Base-by-base conservation (phyloP, 1,140 invertebrate species). In the Battus philenor region DNA sequence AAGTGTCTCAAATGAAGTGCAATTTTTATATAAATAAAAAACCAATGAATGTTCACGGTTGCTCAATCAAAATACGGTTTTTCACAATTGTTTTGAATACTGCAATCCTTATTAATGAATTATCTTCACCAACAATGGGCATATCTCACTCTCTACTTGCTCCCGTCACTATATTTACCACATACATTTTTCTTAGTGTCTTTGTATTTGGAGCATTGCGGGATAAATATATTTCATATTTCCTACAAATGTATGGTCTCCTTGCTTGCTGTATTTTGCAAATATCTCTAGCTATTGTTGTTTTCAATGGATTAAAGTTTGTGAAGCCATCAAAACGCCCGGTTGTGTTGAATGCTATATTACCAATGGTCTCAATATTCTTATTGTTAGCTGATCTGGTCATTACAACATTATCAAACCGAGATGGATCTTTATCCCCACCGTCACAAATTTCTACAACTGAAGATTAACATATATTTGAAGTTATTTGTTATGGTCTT, bases 1-100 rank as follows among this genome's bases (percentile, higher is more conserved):
- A n/a, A n/a, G n/a, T n/a, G 12, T 10, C n/a, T 26, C 13, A 24
- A 10, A 65, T 63, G 58, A 67, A 70, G 49, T 47, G 47, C 24
- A 9, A 45, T 30, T 48, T 44, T 26, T 39, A 15, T 3, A 15
- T 1, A 2, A 50, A 32, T 20, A 26, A 49, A 2, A 56, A 32
- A 50, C 68, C 56, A 47, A 81, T 80, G 73, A 68, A 60, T 49
- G 41, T 44, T 38, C 49, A 59, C 59, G 33, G 43, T 17, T 69
- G 61, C 44, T 61, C 67, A 18, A 30, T 64, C 8, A 75, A 68
- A 41, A 44, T 81, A 10, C 54, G 68, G 44, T 47, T 75, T 20
- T 47, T 78, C 8, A 54, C 60, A 6, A 51, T 82, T 4, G 68
- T 82, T 9, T 27, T 82, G 1, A 76, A 68, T 9, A 79, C 72